These are phyloP conservation scores for Stenchaetothrips biformis DNA, from an alignment of 2,888 invertebrate genomes.

Conservation along the genomic window DNA sequence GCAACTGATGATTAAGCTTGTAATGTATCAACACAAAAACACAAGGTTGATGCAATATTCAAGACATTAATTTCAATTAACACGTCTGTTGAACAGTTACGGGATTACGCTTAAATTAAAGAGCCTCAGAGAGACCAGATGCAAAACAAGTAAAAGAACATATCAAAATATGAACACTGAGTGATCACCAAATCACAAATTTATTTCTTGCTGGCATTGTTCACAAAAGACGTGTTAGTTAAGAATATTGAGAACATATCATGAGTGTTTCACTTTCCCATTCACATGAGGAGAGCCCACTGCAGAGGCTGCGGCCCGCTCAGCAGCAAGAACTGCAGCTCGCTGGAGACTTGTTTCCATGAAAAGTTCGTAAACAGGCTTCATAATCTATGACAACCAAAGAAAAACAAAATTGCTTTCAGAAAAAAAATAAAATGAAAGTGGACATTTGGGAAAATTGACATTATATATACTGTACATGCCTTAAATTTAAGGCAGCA, in stretches of 20 bases:
- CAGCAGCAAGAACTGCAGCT: conserved; percentile 70
- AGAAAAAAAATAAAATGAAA: conserved; percentile 5
- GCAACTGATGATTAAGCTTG: background rate
- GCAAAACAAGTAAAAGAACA: conserved; percentile 1
- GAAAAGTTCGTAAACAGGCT: conserved; percentile 73
- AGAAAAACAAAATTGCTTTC: conserved; percentile 8
- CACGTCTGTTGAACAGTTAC: no score
- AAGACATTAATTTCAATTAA: background rate
- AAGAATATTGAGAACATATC: conserved; percentile 44
- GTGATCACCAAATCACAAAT: conserved; percentile 23
- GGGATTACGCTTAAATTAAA: no score
- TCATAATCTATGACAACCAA: conserved; percentile 61
- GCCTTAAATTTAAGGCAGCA: conserved; percentile 8
- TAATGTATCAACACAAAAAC: background rate
- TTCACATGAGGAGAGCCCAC: conserved; percentile 43
- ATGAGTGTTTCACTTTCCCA: conserved; percentile 60
- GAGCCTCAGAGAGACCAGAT: background rate
- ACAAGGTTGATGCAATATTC: background rate
- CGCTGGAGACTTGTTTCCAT: conserved; percentile 78
- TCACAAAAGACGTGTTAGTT: background rate
- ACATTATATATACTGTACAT: background rate
- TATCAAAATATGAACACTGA: conserved; percentile 24
- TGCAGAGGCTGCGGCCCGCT: conserved; percentile 44
- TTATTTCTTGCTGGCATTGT: conserved; percentile 15
- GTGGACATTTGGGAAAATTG: background rate